Base-by-base conservation (phyloP, 1,140 invertebrate species). In the Monochamus saltuarius region DNA sequence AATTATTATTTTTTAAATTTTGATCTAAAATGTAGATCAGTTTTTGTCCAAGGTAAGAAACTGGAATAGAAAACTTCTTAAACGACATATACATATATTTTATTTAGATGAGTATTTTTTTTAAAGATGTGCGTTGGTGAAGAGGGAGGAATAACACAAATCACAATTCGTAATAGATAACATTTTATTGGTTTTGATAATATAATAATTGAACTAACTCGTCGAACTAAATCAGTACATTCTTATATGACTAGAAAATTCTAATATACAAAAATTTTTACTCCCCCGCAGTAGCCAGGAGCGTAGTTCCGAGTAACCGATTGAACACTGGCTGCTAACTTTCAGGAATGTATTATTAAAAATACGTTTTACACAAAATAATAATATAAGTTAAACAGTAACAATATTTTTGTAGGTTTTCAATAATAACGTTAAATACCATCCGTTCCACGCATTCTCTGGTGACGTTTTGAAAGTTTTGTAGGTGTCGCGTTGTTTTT, bases 201-300 rank as follows among this genome's bases (percentile, higher is more conserved):
- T 59, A 69, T 61, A 60, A 46, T 67, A 59, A 60, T 61, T 62
- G 55, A 64, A 65, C 59, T 69, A 67, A 70, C 57, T 61, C 57
- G 54, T 59, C 59, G 59, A 67, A 62, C 60, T 69, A 65, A 61
- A 64, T 69, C 67, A 71, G 67, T 63, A 69, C 67, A 71, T 67
- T 69, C 61, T 64, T 69, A 71, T 29, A 56, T 71, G 69, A 71
- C 69, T 71, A 71, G 69, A 71, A 65, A 29, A 64, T 67, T 62
- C 61, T 71, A 71, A 66, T 58, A 58, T 65, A 64, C 54, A 61
- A 51, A 59, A 64, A 39, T 60, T 62, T 47, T 38, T 34, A 67
- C 63, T 69, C 65, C 62, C 65, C 62, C 42, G 51, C 53, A 59
- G 59, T 42, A 61, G 42, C 56, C 45, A 64, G 49, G 57, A 56